Percentiles rank a stretch among this genome's conserved stretches.
These are phyloP conservation scores for Hylomyscus alleni DNA, from an alignment of 2,797 vertebrate genomes.

Conservation along the genomic window DNA sequence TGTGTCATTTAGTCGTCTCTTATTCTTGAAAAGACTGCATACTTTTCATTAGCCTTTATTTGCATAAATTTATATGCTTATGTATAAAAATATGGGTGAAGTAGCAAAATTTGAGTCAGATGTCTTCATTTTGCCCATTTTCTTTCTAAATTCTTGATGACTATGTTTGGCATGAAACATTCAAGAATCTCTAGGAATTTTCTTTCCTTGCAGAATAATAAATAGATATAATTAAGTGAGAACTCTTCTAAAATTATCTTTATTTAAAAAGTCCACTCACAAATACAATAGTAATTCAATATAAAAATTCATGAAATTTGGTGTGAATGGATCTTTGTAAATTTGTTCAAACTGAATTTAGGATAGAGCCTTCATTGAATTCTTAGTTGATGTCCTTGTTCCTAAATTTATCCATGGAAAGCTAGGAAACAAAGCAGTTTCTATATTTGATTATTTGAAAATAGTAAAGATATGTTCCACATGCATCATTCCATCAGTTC, in stretches of 20 bases:
- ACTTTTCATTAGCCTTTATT: background rate
- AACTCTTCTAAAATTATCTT: background rate
- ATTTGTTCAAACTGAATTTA: slow-evolving; percentile 48
- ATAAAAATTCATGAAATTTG: background rate
- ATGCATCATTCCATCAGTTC: background rate
- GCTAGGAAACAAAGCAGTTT: background rate
- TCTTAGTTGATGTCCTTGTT: too few relatives aligned
- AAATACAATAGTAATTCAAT: background rate
- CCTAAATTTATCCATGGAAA: background rate
- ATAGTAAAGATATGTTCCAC: background rate
- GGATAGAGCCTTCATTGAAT: background rate
- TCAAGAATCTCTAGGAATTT: background rate
- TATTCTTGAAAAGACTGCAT: background rate
- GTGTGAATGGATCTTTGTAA: background rate
- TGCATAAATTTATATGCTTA: background rate
- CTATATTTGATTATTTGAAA: background rate
- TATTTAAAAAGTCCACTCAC: background rate
- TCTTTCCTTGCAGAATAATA: background rate
- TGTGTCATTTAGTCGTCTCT: background rate
- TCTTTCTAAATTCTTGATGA: background rate
- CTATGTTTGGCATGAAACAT: background rate
- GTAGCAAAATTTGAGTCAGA: background rate
- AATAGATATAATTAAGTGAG: background rate
- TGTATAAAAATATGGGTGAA: background rate
- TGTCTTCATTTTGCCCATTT: background rate